phyloP scores from a whole-genome alignment of 37 sponge, comb jelly and placozoan genomes.

The Tethya wilhelma region DNA sequence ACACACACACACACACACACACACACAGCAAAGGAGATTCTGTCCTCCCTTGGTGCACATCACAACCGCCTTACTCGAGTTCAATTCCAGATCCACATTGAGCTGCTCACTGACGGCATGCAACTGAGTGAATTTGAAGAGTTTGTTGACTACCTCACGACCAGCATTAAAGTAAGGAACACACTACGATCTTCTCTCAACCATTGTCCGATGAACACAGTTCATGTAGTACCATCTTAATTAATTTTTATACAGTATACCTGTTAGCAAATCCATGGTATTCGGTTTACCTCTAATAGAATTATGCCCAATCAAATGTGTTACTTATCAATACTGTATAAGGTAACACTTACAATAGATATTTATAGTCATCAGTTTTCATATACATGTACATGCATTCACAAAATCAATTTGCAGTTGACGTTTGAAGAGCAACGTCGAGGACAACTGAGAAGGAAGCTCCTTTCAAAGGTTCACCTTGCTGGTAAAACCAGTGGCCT shows the following conservation, averaged over 20 bases:
- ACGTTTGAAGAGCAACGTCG: conserved; percentile 57
- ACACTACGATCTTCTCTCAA: background rate
- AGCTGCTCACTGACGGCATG: conserved; percentile 38
- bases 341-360: too few relatives aligned
- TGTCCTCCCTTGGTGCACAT: background rate
- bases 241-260: background rate
- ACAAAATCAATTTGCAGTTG: conserved; percentile 21
- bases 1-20: background rate
- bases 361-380: too few relatives aligned
- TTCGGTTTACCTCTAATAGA: too few relatives aligned
- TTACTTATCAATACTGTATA: too few relatives aligned
- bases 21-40: conserved; percentile 4
- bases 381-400: too few relatives aligned
- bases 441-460: conserved; percentile 34
- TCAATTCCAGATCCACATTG: conserved; percentile 47
- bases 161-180: conserved; percentile 43
- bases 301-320: too few relatives aligned
- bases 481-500: conserved; percentile 51
- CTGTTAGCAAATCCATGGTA: background rate
- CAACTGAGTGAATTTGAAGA: conserved; percentile 20
- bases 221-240: background rate
- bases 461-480: conserved; percentile 30
- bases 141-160: conserved; percentile 47
- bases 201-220: too few relatives aligned
- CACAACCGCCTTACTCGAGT: conserved; percentile 13